A percentile compares a stretch with the other conserved stretches of the same genome.
Conservation (phyloP, 2,888 invertebrate genomes). For the Trachelus tabidus region DNA sequence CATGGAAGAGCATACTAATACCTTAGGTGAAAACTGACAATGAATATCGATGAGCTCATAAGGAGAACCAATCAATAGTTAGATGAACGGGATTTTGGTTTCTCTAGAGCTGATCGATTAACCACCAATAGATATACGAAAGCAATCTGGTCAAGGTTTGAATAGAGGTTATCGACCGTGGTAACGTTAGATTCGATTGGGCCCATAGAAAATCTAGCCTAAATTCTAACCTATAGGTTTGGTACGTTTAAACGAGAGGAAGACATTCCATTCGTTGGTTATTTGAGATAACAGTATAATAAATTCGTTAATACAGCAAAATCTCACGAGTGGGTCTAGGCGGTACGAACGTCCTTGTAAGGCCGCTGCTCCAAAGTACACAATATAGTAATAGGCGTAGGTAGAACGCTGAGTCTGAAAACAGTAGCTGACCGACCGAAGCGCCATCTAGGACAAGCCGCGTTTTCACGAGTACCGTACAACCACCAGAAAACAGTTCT, state of each 20-base stretch:
- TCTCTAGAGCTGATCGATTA: background rate
- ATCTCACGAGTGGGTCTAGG: background rate
- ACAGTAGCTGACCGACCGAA: background rate
- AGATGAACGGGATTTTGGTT: background rate
- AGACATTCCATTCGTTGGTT: background rate
- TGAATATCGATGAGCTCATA: background rate
- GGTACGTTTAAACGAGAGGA: background rate
- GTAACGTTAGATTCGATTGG: background rate
- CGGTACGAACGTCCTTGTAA: constrained; percentile 44
- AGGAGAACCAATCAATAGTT: background rate
- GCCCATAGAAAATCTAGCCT: background rate
- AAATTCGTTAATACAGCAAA: background rate
- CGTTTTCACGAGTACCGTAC: background rate
- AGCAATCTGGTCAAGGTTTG: background rate
- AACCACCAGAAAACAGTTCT: background rate
- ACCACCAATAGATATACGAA: background rate
- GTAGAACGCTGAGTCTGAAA: background rate
- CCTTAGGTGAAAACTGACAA: background rate
- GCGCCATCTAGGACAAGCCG: background rate
- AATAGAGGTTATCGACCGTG: background rate
- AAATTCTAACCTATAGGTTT: background rate
- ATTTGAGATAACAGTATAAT: too few species aligned
- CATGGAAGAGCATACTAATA: background rate
- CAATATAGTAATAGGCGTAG: constrained; percentile 9
- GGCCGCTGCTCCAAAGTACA: constrained; percentile 45